These are phyloP conservation scores for Lasioglossum figueresi DNA, from an alignment of 2,888 invertebrate genomes.

Conservation along the genomic window DNA sequence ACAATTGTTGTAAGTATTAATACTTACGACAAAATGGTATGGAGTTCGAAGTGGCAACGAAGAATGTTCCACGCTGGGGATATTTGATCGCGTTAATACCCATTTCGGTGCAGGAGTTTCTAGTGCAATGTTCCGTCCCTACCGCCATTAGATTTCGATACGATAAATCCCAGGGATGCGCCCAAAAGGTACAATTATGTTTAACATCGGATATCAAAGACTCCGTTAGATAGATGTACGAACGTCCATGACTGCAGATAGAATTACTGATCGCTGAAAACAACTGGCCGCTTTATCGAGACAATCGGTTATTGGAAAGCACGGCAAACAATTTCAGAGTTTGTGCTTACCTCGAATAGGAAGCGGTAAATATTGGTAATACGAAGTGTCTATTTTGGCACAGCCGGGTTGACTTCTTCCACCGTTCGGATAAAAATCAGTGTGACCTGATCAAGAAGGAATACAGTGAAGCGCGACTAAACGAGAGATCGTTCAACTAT, in stretches of 20 bases:
- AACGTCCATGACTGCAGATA: constrained; percentile 87
- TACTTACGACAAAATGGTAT: constrained; percentile 86
- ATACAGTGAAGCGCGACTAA: background rate
- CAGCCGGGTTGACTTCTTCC: constrained; percentile 89
- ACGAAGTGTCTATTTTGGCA: constrained; percentile 66
- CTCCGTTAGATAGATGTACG: constrained; percentile 87
- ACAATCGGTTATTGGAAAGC: background rate
- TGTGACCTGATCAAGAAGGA: constrained; percentile 83
- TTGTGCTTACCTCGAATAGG: constrained; percentile 81
- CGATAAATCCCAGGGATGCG: constrained; percentile 85
- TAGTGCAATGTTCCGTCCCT: constrained; percentile 81
- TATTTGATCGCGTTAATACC: constrained; percentile 85
- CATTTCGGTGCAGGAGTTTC: constrained; percentile 85
- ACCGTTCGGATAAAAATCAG: constrained; percentile 90
- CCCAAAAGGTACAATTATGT: constrained; percentile 85
- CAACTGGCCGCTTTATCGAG: background rate
- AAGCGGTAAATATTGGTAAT: constrained; percentile 81
- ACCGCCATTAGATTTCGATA: constrained; percentile 84
- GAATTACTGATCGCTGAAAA: constrained; percentile 85
- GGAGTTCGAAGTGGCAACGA: constrained; percentile 85
- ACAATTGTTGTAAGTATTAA: too few species aligned
- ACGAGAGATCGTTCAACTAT: background rate
- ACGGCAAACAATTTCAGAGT: background rate
- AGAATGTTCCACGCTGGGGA: constrained; percentile 85
- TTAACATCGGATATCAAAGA: constrained; percentile 83